These are phyloP conservation scores for Sylvia atricapilla DNA, from an alignment of 2,113 vertebrate genomes.

Conservation along the genomic window DNA sequence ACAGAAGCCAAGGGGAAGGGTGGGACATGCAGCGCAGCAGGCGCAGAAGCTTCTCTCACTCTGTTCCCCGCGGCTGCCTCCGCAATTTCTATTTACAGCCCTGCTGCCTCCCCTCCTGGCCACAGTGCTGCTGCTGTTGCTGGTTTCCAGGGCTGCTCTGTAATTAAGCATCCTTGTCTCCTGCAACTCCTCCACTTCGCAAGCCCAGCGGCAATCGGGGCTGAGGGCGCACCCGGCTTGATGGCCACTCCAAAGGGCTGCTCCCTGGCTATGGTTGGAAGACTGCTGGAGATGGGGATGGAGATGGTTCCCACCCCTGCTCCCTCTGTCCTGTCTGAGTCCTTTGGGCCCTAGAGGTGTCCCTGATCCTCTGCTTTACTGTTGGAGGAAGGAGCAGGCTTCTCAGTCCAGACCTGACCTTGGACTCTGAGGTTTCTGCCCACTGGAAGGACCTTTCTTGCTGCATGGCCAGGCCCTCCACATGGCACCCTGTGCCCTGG, in stretches of 20 bases:
- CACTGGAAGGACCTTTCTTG: neutral
- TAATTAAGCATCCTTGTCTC: constrained; percentile 57
- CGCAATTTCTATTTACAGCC: constrained; percentile 71
- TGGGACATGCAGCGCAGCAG: neutral
- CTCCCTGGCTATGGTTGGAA: neutral
- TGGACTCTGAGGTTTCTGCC: neutral
- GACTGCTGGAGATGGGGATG: neutral
- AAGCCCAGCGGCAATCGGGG: neutral
- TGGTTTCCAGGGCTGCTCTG: constrained; percentile 61
- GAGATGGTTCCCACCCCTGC: neutral
- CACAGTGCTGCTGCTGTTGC: constrained; percentile 45
- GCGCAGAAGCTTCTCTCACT: constrained; percentile 25
- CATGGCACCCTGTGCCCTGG: neutral
- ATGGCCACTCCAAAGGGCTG: rapidly evolving
- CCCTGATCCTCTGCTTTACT: neutral
- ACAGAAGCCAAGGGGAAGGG: neutral
- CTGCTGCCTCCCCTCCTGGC: constrained; percentile 62
- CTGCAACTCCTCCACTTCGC: neutral
- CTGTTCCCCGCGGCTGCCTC: constrained; percentile 49
- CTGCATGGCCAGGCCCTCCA: neutral
- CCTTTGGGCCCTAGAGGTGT: neutral
- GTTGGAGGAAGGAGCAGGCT: neutral
- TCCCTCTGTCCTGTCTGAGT: neutral
- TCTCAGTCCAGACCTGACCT: neutral
- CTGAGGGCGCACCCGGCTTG: neutral